Percentiles rank a stretch among this genome's conserved stretches.
phyloP scores from a whole-genome alignment of 2,113 vertebrate species.

The Nothocercus nigrocapillus region DNA sequence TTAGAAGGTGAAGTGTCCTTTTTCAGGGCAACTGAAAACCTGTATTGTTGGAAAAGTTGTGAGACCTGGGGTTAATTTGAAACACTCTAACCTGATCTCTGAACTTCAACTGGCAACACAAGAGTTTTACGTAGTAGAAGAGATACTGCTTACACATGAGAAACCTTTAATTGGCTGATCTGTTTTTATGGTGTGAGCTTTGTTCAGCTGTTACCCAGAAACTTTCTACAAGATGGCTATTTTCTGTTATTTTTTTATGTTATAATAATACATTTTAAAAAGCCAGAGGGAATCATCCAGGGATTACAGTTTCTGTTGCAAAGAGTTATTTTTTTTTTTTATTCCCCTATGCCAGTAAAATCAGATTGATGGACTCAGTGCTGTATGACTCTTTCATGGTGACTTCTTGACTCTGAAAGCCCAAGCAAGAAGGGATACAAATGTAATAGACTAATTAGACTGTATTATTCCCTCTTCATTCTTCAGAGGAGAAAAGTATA shows the following conservation, averaged over 20 bases:
- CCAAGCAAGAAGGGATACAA: not conserved
- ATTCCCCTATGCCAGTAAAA: not conserved
- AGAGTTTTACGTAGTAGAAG: not conserved
- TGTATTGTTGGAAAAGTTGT: not conserved
- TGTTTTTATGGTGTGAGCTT: not conserved
- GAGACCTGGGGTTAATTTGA: not conserved
- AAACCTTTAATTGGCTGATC: not conserved
- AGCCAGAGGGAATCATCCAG: not conserved
- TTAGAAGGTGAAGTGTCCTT: not conserved
- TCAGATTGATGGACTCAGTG: not conserved
- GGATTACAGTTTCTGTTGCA: not conserved
- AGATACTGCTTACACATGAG: not conserved
- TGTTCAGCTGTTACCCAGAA: not conserved
- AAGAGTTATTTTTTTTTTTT: not conserved
- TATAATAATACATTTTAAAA: not conserved
- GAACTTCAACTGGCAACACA: not conserved
- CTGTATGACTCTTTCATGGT: not conserved
- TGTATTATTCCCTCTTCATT: not conserved
- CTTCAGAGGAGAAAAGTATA: slow-evolving; percentile 95
- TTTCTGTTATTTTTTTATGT: not conserved
- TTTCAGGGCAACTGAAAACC: not conserved
- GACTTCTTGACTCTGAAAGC: not conserved
- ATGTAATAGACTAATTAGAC: not conserved
- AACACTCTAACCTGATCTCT: not conserved
- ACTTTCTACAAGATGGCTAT: not conserved